These are phyloP conservation scores for Mirza zaza DNA, from an alignment of 2,113 vertebrate species.

Conservation along the genomic window DNA sequence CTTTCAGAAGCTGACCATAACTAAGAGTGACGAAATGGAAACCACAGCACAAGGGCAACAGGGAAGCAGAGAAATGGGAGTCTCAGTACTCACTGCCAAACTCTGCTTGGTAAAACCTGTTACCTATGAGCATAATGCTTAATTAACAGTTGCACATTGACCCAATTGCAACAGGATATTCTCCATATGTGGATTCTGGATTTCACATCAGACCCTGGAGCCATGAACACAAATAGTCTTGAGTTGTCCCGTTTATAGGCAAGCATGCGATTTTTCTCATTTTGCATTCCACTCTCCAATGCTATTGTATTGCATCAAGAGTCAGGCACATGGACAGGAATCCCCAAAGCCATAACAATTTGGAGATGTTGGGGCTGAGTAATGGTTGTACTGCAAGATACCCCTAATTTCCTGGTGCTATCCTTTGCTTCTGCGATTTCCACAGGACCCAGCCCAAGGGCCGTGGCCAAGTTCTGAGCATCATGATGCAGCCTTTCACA, in stretches of 20 bases:
- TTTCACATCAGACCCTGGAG: background rate
- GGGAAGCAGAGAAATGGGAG: background rate
- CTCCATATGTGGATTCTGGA: background rate
- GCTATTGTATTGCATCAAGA: background rate
- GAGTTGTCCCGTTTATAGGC: background rate
- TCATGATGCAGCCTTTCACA: background rate
- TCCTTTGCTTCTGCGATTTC: background rate
- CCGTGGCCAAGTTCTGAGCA: background rate
- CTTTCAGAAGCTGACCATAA: background rate
- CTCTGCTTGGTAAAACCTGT: background rate
- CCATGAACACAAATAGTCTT: background rate
- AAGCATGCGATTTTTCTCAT: background rate
- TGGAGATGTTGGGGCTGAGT: background rate
- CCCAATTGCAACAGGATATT: background rate
- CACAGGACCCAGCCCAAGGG: background rate
- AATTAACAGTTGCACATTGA: background rate
- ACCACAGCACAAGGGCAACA: background rate
- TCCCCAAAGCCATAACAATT: background rate
- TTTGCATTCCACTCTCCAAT: background rate
- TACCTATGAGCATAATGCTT: fast-evolving
- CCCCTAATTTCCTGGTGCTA: background rate
- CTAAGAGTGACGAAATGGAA: background rate
- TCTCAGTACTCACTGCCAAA: background rate
- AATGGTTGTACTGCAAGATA: background rate
- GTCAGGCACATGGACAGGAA: background rate